Percentiles rank a stretch among this genome's conserved stretches.
Conservation (phyloP, 2,797 vertebrate species). For the Parauchenoglanis punctatus region DNA sequence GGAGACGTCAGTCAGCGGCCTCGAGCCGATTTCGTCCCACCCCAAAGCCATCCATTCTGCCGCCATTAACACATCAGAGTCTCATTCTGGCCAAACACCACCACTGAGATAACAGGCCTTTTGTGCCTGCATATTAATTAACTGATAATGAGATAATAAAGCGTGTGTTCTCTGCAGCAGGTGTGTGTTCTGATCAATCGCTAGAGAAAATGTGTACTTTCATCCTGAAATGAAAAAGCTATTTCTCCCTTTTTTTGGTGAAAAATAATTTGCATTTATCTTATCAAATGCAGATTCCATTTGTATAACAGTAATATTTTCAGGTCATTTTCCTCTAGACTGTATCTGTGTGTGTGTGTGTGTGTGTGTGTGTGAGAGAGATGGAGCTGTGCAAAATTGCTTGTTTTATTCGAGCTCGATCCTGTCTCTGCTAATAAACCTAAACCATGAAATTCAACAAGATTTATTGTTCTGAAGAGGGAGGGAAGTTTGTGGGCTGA, state of each 20-base stretch:
- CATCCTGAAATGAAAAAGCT: slow-evolving; percentile 85
- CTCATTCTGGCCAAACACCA: slow-evolving; percentile 84
- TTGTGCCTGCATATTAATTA: slow-evolving; percentile 93
- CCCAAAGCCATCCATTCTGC: slow-evolving; percentile 75
- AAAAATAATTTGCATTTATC: slow-evolving; percentile 90
- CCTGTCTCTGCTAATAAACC: slow-evolving; percentile 76
- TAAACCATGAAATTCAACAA: slow-evolving; percentile 74
- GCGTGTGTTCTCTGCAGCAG: slow-evolving; percentile 75
- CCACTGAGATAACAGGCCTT: slow-evolving; percentile 85
- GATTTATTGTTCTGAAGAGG: slow-evolving; percentile 73
- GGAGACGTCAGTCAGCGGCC: slow-evolving; percentile 67
- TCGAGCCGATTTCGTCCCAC: slow-evolving; percentile 77
- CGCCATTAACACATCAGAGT: slow-evolving; percentile 89
- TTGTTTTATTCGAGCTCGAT: slow-evolving; percentile 71
- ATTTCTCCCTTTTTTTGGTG: slow-evolving; percentile 85
- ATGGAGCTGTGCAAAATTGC: slow-evolving; percentile 74
- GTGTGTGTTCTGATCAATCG: slow-evolving; percentile 72
- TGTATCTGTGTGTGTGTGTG: neutral
- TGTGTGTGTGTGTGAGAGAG: slow-evolving; percentile 48
- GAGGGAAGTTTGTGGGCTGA: neutral
- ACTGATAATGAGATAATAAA: slow-evolving; percentile 91
- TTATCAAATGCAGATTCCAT: slow-evolving; percentile 80
- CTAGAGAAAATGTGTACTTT: slow-evolving; percentile 63
- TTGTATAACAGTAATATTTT: slow-evolving; percentile 84
- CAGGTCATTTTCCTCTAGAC: slow-evolving; percentile 76